Evolutionary conservation across 2,113 vertebrate species (phyloP).

Genomic region (Clupea harengus): DNA sequence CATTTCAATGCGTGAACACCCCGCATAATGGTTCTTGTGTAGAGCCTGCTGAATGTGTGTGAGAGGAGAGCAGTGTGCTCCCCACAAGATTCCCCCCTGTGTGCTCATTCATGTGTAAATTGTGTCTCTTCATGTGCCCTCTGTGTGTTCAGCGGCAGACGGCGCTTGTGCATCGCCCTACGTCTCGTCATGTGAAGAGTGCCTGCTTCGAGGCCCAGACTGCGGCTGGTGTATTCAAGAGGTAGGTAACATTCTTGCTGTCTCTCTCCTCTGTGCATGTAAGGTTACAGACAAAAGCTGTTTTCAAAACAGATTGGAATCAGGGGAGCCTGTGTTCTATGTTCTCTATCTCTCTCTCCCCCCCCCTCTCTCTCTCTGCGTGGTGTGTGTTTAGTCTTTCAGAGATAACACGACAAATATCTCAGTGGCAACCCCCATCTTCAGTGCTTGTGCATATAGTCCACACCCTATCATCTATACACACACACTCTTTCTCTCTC

Average conservation of each 20-base stretch:
- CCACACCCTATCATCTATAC: not conserved
- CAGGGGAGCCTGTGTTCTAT: not conserved
- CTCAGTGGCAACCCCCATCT: not conserved
- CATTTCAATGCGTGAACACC: not conserved
- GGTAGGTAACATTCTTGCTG: constrained; percentile 63
- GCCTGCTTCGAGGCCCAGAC: constrained; percentile 85
- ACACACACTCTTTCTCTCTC: not conserved
- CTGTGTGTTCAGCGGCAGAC: constrained; percentile 74
- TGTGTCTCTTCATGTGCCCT: not conserved
- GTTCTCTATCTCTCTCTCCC: not conserved
- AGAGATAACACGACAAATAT: not conserved
- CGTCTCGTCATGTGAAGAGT: constrained; percentile 79
- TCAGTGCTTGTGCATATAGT: not conserved
- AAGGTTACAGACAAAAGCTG: not conserved
- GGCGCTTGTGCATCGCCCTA: constrained; percentile 79
- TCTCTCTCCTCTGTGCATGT: not conserved
- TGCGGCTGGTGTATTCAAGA: constrained; percentile 95
- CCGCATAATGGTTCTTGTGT: not conserved
- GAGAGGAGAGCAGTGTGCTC: not conserved
- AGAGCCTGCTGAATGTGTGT: not conserved
- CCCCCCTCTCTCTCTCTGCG: not conserved
- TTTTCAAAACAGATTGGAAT: not conserved
- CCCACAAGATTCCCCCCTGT: not conserved
- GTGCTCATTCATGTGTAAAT: constrained; percentile 42
- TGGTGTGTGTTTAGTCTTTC: not conserved